Evolutionary conservation across 2,888 invertebrate species (phyloP), one percentile per base, ranked within the genome.

Genomic region (Bimastos eiseni): DNA sequence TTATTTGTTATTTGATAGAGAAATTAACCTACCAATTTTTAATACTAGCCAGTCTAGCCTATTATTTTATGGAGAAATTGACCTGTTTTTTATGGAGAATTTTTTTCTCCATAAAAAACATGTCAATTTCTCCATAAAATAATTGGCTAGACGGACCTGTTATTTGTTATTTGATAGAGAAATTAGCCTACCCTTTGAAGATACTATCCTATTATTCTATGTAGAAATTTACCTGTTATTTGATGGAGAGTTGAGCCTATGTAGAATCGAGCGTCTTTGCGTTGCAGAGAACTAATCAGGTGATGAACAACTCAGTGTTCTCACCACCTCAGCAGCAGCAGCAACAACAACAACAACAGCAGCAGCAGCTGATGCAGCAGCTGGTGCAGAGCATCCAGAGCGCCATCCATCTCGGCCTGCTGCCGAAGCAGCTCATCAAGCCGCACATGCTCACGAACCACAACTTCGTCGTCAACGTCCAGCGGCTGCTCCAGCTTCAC

Each of bases 361-460:
- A 91, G 70, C 90, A 90, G 44, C 91, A 89, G n/a, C 24, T 91
- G 55, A 90, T 91, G 91, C 90, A 91, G 89, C 91, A 91, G 84
- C 34, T 91, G 55, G 21, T 91, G 38, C 90, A 89, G 83, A 89
- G 55, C 44, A 88, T 91, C 37, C 91, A 91, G 55, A 86, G 36
- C 33, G 91, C 90, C 34, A 36, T 91, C 17, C 90, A 90, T 33
- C 89, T 83, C 24, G 90, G 90, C 34, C 90, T 91, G 36, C 84
- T 91, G 89, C 91, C 91, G 19, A 36, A 88, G 30, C 89, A 91
- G 44, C 83, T 89, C 21, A 90, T 91, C 89, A 90, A 86, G 30
- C 91, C 90, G 41, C 90, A 89, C 44, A 90, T 36, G 41, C 89
- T 91, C 86, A 36, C 86, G 6, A 90, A 90, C 49, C 49, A 89